Base-by-base conservation (phyloP, 2,113 vertebrate genomes). In the Lasiurus borealis region DNA sequence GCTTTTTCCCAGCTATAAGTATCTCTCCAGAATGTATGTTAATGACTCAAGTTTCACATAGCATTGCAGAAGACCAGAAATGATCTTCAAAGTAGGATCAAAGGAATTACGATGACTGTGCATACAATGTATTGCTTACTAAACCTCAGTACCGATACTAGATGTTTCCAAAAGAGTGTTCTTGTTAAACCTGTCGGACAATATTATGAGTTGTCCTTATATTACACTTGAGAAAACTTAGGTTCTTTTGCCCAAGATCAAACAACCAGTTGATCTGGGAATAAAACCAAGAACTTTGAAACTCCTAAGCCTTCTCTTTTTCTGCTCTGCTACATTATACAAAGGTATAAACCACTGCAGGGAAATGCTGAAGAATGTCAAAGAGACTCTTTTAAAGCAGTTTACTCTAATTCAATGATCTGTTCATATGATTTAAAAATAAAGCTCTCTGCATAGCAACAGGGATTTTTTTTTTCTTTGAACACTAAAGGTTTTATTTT, bases 371-470 rank as follows among this genome's bases (percentile, higher is more conserved):
- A 92, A 59, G 48, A 44, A 66, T 75, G 31, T 88, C 59, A 72
- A 52, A 78, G 44, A 85, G 44, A 85, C 62, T 54, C 25, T 75
- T 54, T 29, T 31, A 4, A 69, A 86, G 44, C 5, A 75, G 34
- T 40, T 85, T 64, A 68, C 29, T 72, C 29, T 69, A 29, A 82
- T 66, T 59, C 19, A 88, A 81, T 59, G 59, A 87, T 81, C 44
- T 31, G 6, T 84, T 93, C 78, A 52, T 68, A n/a, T 54, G 91
- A 77, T 57, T 96, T 91, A 71, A 95, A 94, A 91, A 95, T 86
- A 93, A 93, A 87, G 29, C 57, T 76, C 31, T 89, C 15, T 64
- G 31, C n/a, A 57, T 59, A 82, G 59, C 64, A 93, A 71, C 1
- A 69, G 57, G 54, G 40, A 69, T 57, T 64, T 95, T 92, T 81